Percentiles rank a stretch among this genome's conserved stretches.
Conservation (phyloP, 2,113 vertebrate species). For the Erythrocercus mccallii region DNA sequence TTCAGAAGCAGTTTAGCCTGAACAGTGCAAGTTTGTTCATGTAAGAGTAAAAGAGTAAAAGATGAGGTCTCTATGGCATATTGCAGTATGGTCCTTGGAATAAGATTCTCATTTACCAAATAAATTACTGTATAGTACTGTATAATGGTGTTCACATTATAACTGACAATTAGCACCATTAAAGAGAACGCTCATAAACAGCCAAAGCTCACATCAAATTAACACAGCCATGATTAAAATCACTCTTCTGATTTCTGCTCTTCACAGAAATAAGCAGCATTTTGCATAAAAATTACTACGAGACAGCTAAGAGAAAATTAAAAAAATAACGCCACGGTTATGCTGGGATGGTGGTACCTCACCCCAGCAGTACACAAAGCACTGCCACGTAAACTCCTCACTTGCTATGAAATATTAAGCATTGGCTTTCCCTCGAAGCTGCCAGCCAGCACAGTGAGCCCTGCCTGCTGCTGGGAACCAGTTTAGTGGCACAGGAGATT, state of each 20-base stretch:
- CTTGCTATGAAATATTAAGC: neutral
- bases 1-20: constrained; percentile 22
- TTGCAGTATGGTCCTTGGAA: constrained; percentile 60
- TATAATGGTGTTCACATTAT: constrained; percentile 69
- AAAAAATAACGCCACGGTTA: neutral
- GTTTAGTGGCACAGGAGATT: neutral
- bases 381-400: neutral
- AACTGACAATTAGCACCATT: constrained; percentile 72
- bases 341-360: neutral
- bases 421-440: neutral
- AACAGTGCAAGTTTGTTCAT: constrained; percentile 42
- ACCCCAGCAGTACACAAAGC: neutral
- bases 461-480: neutral
- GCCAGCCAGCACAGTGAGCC: neutral
- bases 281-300: constrained; percentile 53
- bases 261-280: constrained; percentile 65
- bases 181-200: constrained; percentile 69
- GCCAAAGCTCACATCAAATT: constrained; percentile 71
- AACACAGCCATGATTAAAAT: constrained; percentile 71
- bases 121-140: constrained; percentile 70
- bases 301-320: neutral
- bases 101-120: constrained; percentile 69
- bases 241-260: constrained; percentile 69
- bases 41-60: constrained; percentile 52
- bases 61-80: constrained; percentile 49